Conservation (phyloP, 2,888 invertebrate species). For the Leptinotarsa juncta region DNA sequence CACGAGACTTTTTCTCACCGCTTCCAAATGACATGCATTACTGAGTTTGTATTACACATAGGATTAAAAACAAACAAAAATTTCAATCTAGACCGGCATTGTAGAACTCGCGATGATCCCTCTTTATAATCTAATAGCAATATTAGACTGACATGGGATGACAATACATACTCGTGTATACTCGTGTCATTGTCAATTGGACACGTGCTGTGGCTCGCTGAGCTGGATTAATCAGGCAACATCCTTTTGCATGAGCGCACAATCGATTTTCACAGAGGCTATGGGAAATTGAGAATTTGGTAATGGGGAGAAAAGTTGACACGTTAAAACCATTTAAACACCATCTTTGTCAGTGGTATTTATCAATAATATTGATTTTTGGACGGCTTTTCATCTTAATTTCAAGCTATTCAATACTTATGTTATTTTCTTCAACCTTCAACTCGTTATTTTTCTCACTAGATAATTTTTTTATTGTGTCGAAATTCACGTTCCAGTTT, state of each 20-base stretch:
- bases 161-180: constrained; percentile 54
- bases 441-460: too few relatives aligned
- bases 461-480: too few relatives aligned
- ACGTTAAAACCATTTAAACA: too few relatives aligned
- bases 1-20: constrained; percentile 10
- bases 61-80: constrained; percentile 30
- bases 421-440: too few relatives aligned
- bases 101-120: constrained; percentile 51
- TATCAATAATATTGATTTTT: too few relatives aligned
- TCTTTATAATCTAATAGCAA: constrained; percentile 61
- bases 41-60: constrained; percentile 5
- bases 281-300: constrained; percentile 13
- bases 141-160: constrained; percentile 57
- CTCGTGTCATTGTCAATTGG: constrained; percentile 57
- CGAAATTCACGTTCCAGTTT: too few relatives aligned
- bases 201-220: constrained; percentile 49
- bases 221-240: constrained; percentile 38
- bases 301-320: background rate
- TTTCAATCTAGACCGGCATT: constrained; percentile 46
- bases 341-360: too few relatives aligned
- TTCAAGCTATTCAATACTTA: too few relatives aligned
- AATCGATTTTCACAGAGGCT: constrained; percentile 23
- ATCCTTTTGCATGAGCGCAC: constrained; percentile 22
- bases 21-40: constrained; percentile 9
- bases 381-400: too few relatives aligned